Evolutionary conservation across 2,113 vertebrate species (phyloP).

Genomic region (Tyto alba): DNA sequence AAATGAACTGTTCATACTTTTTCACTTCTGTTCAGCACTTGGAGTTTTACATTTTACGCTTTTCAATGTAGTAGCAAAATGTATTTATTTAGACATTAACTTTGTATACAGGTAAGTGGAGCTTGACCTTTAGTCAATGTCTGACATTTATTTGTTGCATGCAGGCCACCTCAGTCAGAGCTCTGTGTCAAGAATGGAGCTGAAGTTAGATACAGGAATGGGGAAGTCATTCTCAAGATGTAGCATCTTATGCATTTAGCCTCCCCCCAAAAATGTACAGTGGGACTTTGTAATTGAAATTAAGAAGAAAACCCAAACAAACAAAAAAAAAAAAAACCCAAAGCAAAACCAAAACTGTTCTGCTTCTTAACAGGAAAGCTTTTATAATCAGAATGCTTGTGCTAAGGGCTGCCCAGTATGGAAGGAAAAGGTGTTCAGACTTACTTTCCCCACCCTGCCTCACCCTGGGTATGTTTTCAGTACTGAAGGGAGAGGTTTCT

Average conservation of each 20-base stretch:
- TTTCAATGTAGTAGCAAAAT: neutral
- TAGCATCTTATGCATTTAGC: neutral
- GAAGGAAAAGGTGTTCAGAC: neutral
- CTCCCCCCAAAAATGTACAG: neutral
- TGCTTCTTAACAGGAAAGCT: neutral
- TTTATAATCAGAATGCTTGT: fast-evolving
- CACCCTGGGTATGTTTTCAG: neutral
- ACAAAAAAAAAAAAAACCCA: too few species aligned
- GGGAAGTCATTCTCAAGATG: neutral
- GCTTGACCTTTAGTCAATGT: neutral
- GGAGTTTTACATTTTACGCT: neutral
- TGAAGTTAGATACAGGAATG: neutral
- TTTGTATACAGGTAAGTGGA: neutral
- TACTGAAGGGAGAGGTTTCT: neutral
- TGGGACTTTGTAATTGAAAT: neutral
- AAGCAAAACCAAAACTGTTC: too few species aligned
- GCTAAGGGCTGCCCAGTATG: neutral
- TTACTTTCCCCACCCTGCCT: neutral
- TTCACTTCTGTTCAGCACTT: neutral
- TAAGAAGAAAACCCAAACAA: too few species aligned
- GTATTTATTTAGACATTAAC: neutral
- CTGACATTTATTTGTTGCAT: neutral
- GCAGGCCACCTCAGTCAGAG: neutral
- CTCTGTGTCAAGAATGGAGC: neutral
- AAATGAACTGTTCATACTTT: neutral